phyloP scores from a whole-genome alignment of 37 sponge, comb jelly and placozoan genomes.

The Dysidea cf. avara region DNA sequence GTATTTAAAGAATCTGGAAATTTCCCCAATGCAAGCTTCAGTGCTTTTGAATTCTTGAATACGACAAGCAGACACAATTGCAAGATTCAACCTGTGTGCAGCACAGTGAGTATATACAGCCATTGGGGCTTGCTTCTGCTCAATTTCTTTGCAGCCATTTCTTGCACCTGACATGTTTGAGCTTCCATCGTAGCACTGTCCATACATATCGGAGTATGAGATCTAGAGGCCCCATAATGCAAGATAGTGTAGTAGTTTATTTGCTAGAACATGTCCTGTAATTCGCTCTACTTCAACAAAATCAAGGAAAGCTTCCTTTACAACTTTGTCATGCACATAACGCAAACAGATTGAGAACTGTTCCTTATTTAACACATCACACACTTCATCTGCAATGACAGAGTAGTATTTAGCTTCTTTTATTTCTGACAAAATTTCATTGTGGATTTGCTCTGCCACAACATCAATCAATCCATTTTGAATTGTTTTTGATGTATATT shows the following conservation, averaged over 20 bases:
- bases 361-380: constrained; percentile 53
- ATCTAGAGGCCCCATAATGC: constrained; percentile 18
- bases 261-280: constrained; percentile 31
- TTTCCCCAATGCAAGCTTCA: constrained; percentile 37
- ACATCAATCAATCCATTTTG: constrained; percentile 57
- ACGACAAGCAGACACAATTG: constrained; percentile 51
- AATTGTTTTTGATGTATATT: constrained; percentile 71
- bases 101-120: constrained; percentile 52
- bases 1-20: constrained; percentile 45
- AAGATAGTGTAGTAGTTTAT: constrained; percentile 22
- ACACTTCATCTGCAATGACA: constrained; percentile 65
- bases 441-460: constrained; percentile 16
- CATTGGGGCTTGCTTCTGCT: constrained; percentile 33
- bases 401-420: constrained; percentile 45
- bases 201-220: constrained; percentile 18
- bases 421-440: constrained; percentile 16
- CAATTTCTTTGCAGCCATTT: constrained; percentile 31
- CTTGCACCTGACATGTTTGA: constrained; percentile 51
- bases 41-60: constrained; percentile 39
- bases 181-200: constrained; percentile 63
- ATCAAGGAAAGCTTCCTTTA: constrained; percentile 44
- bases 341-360: constrained; percentile 43
- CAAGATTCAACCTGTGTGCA: constrained; percentile 48
- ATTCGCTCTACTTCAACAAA: constrained; percentile 60
- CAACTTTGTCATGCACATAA: constrained; percentile 11